Conservation (phyloP, 2,113 vertebrate species). For the Excalfactoria chinensis region DNA sequence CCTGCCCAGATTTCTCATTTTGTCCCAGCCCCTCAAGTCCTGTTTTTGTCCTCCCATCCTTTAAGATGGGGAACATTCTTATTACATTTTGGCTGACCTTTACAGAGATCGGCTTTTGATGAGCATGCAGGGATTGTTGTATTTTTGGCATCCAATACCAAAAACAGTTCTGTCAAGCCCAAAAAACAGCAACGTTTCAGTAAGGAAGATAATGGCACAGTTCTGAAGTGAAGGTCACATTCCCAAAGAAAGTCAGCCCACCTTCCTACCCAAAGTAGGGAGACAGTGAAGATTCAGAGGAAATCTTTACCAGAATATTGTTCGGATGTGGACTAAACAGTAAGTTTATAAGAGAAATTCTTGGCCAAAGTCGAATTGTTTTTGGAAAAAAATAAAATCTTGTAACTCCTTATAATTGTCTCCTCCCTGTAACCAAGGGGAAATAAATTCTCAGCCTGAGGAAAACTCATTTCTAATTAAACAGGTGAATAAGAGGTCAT, state of each 20-base stretch:
- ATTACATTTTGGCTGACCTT: not conserved
- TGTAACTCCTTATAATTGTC: not conserved
- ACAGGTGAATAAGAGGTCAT: not conserved
- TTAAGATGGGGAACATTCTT: not conserved
- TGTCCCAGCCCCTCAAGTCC: not conserved
- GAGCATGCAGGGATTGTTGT: rapidly evolving
- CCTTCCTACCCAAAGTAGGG: not conserved
- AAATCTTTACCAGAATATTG: not conserved
- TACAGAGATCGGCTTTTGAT: not conserved
- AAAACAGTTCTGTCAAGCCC: not conserved
- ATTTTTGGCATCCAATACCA: not conserved
- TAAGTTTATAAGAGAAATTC: not conserved
- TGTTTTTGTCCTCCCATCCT: not conserved
- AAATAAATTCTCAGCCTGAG: not conserved
- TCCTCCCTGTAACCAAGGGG: not conserved
- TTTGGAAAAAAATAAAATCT: not conserved
- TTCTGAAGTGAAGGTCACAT: not conserved
- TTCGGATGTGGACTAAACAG: not conserved
- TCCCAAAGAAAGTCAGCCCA: not conserved
- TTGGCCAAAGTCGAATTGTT: not conserved
- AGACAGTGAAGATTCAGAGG: not conserved
- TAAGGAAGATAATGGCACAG: not conserved
- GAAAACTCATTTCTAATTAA: not conserved
- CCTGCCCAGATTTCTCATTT: not conserved
- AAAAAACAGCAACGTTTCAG: not conserved